These are phyloP conservation scores for Decapterus maruadsi DNA, from an alignment of 2,797 vertebrate genomes.

Conservation along the genomic window DNA sequence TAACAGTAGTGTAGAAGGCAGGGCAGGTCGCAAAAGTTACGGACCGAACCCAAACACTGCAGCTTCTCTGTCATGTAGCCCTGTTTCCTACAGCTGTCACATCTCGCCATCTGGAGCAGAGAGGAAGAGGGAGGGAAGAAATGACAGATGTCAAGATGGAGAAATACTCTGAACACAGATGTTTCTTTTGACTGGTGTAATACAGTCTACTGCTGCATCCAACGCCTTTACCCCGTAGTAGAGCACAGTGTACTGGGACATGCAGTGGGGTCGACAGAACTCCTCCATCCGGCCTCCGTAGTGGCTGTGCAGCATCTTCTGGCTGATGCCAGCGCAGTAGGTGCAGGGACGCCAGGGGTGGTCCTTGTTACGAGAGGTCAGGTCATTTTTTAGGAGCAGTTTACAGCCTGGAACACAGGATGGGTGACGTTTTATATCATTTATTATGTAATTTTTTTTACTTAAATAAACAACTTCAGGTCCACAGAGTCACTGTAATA, in stretches of 20 bases:
- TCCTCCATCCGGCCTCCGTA: slow-evolving; percentile 94
- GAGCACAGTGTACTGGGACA: slow-evolving; percentile 96
- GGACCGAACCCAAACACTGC: slow-evolving; percentile 93
- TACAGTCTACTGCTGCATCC: too few relatives aligned
- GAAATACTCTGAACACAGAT: background rate
- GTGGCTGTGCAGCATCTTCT: slow-evolving; percentile 92
- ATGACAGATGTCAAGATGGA: background rate
- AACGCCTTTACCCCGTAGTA: slow-evolving; percentile 87
- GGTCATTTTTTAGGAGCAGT: slow-evolving; percentile 91
- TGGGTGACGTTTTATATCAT: background rate
- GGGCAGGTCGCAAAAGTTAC: slow-evolving; percentile 95
- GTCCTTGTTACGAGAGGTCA: slow-evolving; percentile 88
- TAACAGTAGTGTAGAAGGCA: slow-evolving; percentile 95
- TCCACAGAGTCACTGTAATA: background rate
- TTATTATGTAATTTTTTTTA: too few relatives aligned
- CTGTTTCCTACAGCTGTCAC: slow-evolving; percentile 94
- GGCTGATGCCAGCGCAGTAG: slow-evolving; percentile 92
- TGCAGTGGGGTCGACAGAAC: slow-evolving; percentile 96
- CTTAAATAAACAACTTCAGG: too few relatives aligned
- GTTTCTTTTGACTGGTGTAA: background rate
- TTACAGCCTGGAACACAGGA: slow-evolving; percentile 89
- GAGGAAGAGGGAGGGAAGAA: background rate
- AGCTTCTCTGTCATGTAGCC: slow-evolving; percentile 94
- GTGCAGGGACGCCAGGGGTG: slow-evolving; percentile 91
- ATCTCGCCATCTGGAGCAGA: slow-evolving; percentile 92